Base-by-base conservation (phyloP, 2,113 vertebrate species). In the Numenius arquata region DNA sequence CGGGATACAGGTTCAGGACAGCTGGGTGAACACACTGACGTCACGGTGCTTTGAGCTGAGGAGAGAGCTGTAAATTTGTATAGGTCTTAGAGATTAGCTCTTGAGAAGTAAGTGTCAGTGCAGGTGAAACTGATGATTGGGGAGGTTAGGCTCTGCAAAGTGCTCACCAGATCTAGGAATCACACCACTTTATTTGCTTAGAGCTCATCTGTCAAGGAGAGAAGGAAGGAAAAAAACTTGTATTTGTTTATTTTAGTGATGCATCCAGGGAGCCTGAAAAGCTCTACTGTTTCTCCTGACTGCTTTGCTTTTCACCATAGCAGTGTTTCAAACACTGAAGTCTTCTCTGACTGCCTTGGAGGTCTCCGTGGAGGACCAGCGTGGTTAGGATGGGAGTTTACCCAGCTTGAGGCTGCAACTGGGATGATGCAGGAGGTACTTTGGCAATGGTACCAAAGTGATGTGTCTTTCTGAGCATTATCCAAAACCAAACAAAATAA, bases 1-100 rank as follows among this genome's bases (percentile, higher is more conserved):
- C 0, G 0, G 36, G 22, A 61, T 78, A n/a, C 0, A 6, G 0
- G 0, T 56, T 86, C 20, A 18, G 17, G 38, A 15, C 27, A 36
- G 23, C 8, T 79, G 55, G 11, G 12, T 81, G 87, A 66, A 29
- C 14, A 4, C 22, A 15, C 43, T 34, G 29, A 34, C 74, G n/a
- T 71, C n/a, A 26, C 0, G 0, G 45, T 74, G 19, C 63, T 84
- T 50, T 68, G 50, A 68, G 34, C 32, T 90, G 55, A 70, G 56
- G 38, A 55, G 19, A 32, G 40, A 43, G 20, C 5, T 86, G 72
- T 77, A 66, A 74, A 84, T 84, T 48, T 73, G 23, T 45, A 1
- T 30, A 29, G 29, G 2, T 62, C 27, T 89, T 52, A 22, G 40
- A 59, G 66, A 34, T 77, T 29, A 45, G 41, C 47, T 30, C 8